phyloP scores from a whole-genome alignment of 2,888 invertebrate species.

The Eustalomyia histrio region DNA sequence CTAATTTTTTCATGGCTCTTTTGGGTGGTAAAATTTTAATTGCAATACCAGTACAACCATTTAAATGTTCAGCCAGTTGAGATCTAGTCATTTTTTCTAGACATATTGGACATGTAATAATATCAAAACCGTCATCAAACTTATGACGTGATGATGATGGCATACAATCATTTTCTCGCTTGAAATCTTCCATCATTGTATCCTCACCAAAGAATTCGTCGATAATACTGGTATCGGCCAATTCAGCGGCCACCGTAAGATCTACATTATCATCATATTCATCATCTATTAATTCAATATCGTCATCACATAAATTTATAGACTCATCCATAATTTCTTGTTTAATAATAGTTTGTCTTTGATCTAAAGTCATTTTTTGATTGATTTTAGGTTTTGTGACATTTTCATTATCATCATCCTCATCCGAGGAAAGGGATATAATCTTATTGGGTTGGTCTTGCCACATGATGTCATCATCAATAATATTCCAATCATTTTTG shows the following conservation, averaged over 20 bases:
- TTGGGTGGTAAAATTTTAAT: slow-evolving; percentile 69
- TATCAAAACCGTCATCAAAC: slow-evolving; percentile 73
- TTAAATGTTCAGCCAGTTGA: slow-evolving; percentile 74
- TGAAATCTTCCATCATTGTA: slow-evolving; percentile 75
- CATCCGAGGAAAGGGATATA: slow-evolving; percentile 72
- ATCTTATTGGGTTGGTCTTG: slow-evolving; percentile 64
- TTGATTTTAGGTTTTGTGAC: slow-evolving; percentile 52
- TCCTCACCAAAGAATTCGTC: slow-evolving; percentile 77
- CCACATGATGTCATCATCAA: slow-evolving; percentile 76
- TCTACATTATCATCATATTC: slow-evolving; percentile 72
- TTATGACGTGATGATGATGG: slow-evolving; percentile 69
- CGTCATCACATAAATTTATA: slow-evolving; percentile 68
- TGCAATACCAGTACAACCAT: slow-evolving; percentile 77
- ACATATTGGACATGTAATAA: slow-evolving; percentile 77
- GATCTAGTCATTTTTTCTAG: slow-evolving; percentile 75
- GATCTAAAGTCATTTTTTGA: slow-evolving; percentile 67
- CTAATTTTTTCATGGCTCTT: slow-evolving; percentile 51
- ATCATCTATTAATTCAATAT: slow-evolving; percentile 76
- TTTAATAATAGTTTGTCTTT: slow-evolving; percentile 74
- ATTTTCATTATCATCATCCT: slow-evolving; percentile 62
- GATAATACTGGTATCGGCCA: slow-evolving; percentile 75
- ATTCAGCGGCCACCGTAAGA: slow-evolving; percentile 68
- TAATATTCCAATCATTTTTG: slow-evolving; percentile 67
- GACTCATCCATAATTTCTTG: slow-evolving; percentile 75
- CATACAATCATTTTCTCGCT: slow-evolving; percentile 73